Conservation (phyloP, 2,797 vertebrate species). For the Lycodopsis pacificus region DNA sequence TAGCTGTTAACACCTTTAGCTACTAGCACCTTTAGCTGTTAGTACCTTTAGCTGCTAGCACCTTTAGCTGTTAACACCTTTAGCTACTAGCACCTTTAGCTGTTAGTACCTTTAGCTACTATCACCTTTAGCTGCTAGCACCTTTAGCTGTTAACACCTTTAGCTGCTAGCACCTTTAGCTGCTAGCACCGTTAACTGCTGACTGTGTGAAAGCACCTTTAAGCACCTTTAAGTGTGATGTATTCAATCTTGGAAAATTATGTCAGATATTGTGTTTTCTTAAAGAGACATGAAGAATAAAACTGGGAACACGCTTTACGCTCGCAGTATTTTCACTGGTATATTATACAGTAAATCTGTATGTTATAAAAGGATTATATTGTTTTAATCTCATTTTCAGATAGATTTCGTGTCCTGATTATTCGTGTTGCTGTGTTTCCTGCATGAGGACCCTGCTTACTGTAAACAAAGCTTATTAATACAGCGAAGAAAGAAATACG, state of each 20-base stretch:
- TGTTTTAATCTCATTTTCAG: not conserved
- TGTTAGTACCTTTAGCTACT: too few relatives aligned
- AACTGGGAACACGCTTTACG: not conserved
- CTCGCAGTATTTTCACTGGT: too few relatives aligned
- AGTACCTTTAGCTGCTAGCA: too few relatives aligned
- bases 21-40: too few relatives aligned
- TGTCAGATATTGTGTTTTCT: not conserved
- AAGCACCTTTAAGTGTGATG: not conserved
- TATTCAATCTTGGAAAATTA: not conserved
- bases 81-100: too few relatives aligned
- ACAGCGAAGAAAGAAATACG: not conserved
- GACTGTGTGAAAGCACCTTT: too few relatives aligned
- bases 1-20: not conserved
- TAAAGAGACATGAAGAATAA: not conserved
- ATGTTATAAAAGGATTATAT: not conserved
- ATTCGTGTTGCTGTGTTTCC: not conserved
- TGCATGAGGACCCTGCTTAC: not conserved
- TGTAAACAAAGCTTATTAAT: not conserved
- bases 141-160: too few relatives aligned
- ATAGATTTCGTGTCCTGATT: not conserved
- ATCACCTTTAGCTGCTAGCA: too few relatives aligned
- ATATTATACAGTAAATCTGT: too few relatives aligned
- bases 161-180: too few relatives aligned
- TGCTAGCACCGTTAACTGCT: too few relatives aligned
- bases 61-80: too few relatives aligned